Percentiles rank a stretch among this genome's conserved stretches.
These are phyloP conservation scores for Polypedilum pembai DNA, from an alignment of 1,140 invertebrate genomes.

Conservation along the genomic window DNA sequence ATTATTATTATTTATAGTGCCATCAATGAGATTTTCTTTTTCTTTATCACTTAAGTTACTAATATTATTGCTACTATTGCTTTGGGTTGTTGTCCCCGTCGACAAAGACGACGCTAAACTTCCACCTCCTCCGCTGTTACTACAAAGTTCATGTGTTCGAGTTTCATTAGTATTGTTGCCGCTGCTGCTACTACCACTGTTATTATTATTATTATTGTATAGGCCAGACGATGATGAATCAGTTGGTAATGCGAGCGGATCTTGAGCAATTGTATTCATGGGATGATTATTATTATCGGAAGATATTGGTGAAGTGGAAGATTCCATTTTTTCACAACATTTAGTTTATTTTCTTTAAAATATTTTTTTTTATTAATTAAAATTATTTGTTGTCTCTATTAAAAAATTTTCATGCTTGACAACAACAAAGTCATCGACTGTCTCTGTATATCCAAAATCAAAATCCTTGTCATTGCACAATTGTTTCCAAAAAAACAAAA, in stretches of 20 bases:
- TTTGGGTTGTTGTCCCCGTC: not conserved
- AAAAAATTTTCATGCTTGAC: not conserved
- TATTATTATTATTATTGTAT: constrained; percentile 1
- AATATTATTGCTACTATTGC: not conserved
- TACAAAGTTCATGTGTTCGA: constrained; percentile 25
- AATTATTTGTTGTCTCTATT: not conserved
- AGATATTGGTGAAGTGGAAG: not conserved
- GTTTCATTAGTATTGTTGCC: not conserved
- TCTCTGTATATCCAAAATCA: constrained; percentile 9
- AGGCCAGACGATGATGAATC: not conserved
- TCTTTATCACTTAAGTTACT: constrained; percentile 22
- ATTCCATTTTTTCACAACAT: not conserved
- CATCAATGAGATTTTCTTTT: not conserved
- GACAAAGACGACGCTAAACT: not conserved
- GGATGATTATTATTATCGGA: not conserved
- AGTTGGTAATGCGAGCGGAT: constrained; percentile 15
- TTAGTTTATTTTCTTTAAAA: not conserved
- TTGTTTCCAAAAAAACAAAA: not conserved
- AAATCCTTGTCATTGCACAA: constrained; percentile 27
- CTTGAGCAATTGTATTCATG: constrained; percentile 19
- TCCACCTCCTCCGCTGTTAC: too few relatives aligned
- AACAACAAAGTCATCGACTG: not conserved
- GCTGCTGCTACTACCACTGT: not conserved
- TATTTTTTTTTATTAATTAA: not conserved
- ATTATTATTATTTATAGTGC: not conserved